These are phyloP conservation scores for Phortica okadai DNA, from an alignment of 2,888 invertebrate genomes.

Conservation along the genomic window DNA sequence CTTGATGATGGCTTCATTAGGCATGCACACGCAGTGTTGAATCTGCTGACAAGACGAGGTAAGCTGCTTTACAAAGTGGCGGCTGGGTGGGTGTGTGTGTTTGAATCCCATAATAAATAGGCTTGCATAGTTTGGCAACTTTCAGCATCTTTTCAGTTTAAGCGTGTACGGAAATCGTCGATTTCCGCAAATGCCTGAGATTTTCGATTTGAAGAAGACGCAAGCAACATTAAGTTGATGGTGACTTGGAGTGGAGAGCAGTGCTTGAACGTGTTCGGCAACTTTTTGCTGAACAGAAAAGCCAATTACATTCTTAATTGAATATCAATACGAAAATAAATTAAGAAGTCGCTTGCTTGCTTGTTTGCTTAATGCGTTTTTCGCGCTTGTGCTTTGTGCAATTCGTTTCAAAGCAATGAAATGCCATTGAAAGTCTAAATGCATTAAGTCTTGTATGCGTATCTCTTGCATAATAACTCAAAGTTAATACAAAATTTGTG, in stretches of 20 bases:
- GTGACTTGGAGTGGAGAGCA: slow-evolving; percentile 39
- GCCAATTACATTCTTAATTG: slow-evolving; percentile 65
- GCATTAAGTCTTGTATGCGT: not conserved
- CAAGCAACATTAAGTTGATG: not conserved
- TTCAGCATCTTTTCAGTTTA: not conserved
- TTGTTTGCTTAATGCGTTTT: not conserved
- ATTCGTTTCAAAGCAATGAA: not conserved
- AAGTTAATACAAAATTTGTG: not conserved
- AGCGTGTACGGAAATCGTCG: slow-evolving; percentile 55
- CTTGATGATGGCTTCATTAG: slow-evolving; percentile 64
- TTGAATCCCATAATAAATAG: slow-evolving; percentile 37
- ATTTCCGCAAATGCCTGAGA: slow-evolving; percentile 49
- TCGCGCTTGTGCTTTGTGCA: not conserved
- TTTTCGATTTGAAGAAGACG: slow-evolving; percentile 10
- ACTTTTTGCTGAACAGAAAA: slow-evolving; percentile 33
- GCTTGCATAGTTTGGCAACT: not conserved
- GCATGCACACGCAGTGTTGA: slow-evolving; percentile 57
- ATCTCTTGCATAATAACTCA: slow-evolving; percentile 3
- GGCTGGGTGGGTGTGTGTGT: slow-evolving; percentile 52
- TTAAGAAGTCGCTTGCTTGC: slow-evolving; percentile 27
- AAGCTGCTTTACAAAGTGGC: slow-evolving; percentile 49
- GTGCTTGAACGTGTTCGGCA: not conserved
- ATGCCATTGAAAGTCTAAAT: not conserved
- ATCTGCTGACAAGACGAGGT: not conserved
- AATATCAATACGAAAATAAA: slow-evolving; percentile 55